Evolutionary conservation across 2,888 invertebrate genomes (phyloP).

Genomic region (Lapara coniferarum): DNA sequence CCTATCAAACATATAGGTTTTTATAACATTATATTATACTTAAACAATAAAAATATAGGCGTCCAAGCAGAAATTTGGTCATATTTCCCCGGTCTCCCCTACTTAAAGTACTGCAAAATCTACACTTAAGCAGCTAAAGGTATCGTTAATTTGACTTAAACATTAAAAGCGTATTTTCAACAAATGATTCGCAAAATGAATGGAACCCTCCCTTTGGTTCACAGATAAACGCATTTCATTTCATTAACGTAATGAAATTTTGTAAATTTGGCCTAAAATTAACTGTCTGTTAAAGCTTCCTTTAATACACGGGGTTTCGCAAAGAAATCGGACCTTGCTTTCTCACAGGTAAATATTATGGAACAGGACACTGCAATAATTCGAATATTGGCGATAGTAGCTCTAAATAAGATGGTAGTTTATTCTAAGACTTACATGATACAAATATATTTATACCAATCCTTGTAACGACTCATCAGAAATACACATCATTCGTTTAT

Average conservation of each 20-base stretch:
- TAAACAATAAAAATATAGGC: no score
- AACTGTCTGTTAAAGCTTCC: slow-evolving; percentile 64
- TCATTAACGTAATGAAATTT: slow-evolving; percentile 77
- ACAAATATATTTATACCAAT: background rate
- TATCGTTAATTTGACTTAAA: slow-evolving; percentile 43
- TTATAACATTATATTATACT: no score
- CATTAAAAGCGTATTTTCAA: slow-evolving; percentile 45
- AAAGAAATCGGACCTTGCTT: slow-evolving; percentile 60
- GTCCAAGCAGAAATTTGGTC: no score
- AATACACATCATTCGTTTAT: no score
- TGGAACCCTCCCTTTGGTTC: slow-evolving; percentile 46
- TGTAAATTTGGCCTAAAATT: slow-evolving; percentile 68
- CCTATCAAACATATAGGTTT: no score
- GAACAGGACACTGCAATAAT: slow-evolving; percentile 38
- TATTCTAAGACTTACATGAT: no score
- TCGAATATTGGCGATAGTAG: background rate
- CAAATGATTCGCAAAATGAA: slow-evolving; percentile 41
- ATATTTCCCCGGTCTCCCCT: background rate
- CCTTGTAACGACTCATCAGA: no score
- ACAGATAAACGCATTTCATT: slow-evolving; percentile 65
- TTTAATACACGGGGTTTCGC: slow-evolving; percentile 62
- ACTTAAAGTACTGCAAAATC: background rate
- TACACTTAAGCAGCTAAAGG: slow-evolving; percentile 12
- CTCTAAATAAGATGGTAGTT: no score
- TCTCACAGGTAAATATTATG: slow-evolving; percentile 37